Base-by-base conservation (phyloP, 2,797 vertebrate species). In the Clangula hyemalis region DNA sequence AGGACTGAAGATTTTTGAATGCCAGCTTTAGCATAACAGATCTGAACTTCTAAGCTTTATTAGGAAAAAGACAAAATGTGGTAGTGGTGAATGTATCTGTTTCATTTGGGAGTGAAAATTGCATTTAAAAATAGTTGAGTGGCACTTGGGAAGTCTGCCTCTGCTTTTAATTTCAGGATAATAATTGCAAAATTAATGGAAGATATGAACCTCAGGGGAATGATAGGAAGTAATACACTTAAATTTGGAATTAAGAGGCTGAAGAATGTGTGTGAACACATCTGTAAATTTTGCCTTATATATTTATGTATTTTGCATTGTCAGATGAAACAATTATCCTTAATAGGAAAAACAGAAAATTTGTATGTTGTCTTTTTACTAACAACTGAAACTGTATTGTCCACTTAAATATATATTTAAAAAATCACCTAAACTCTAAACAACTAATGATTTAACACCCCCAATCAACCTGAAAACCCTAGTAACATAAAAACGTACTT, bases 161-260 rank as follows among this genome's bases (percentile, higher is more conserved):
- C 0, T 0, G 51, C 45, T 96, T 93, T 92, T 90, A 81, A 92
- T 94, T 94, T 92, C 72, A 78, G 62, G 54, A 13, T 77, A 66
- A 56, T 95, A 92, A 91, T 89, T 95, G 72, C 51, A 60, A 69
- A 89, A 72, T 87, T 93, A 93, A 75, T 87, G 90, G 84, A 83
- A 70, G 43, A 49, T 72, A 21, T 0, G 30, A 87, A 72, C 56
- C 57, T 77, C 65, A 11, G 53, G 77, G 69, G 69, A 87, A 13
- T 81, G 86, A 56, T 74, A 43, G 61, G 60, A 83, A 87, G 30
- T 61, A 87, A 82, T 73, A 54, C 6, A 36, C 39, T 94, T 81
- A 87, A 70, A 89, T 94, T 83, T 47, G 64, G 75, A 89, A 80
- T 91, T 28, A 85, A 80, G 70, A 76, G 64, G 34, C 41, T 61